Percentiles rank a stretch among this genome's conserved stretches.
phyloP scores from a whole-genome alignment of 2,888 invertebrate genomes.

The Agrochola macilenta region DNA sequence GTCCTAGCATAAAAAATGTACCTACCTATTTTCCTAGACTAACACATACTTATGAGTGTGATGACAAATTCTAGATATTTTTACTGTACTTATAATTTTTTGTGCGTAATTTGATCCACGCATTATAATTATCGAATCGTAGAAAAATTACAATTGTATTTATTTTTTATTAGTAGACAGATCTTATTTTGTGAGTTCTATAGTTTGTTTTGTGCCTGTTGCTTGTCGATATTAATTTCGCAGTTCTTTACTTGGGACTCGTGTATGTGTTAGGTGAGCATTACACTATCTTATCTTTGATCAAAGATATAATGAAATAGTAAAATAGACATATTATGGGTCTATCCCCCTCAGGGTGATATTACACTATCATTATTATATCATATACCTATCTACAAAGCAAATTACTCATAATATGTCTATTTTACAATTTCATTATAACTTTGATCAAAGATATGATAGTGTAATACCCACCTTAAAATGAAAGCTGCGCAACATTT shows the following conservation, averaged over 20 bases:
- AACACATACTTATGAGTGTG: conserved; percentile 22
- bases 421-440: no score
- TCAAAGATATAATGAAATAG: no score
- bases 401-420: no score
- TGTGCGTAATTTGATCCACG: background rate
- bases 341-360: no score
- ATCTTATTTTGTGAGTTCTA: conserved; percentile 56
- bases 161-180: conserved; percentile 62
- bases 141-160: conserved; percentile 65
- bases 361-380: no score
- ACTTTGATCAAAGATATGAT: no score
- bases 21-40: conserved; percentile 53
- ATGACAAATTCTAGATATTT: conserved; percentile 37
- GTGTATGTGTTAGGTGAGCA: background rate
- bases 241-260: background rate
- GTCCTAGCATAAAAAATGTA: conserved; percentile 20
- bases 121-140: conserved; percentile 34
- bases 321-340: no score
- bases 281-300: no score
- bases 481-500: background rate
- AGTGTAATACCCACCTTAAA: background rate
- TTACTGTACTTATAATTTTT: conserved; percentile 8
- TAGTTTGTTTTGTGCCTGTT: conserved; percentile 23
- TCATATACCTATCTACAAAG: no score
- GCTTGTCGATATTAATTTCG: conserved; percentile 10